These are phyloP conservation scores for Calypte anna DNA, from an alignment of 2,113 vertebrate species.

Conservation along the genomic window DNA sequence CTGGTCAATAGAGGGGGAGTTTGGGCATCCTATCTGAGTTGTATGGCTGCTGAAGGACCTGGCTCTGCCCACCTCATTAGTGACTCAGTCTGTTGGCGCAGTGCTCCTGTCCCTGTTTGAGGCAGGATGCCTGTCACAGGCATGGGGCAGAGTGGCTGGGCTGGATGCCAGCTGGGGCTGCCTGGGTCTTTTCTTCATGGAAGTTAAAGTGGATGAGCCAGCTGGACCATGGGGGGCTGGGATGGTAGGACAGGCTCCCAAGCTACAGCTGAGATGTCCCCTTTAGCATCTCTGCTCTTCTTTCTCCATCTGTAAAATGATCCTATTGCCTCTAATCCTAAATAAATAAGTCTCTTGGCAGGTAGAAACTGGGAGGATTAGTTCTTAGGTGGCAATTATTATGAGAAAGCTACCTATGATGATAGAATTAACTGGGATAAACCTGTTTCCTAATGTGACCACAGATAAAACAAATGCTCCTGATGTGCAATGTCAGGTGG, in stretches of 20 bases:
- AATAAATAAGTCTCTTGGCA: too few species aligned
- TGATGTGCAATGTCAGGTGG: neutral
- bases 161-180: neutral
- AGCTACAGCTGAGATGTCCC: neutral
- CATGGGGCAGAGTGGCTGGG: neutral
- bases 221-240: neutral
- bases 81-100: neutral
- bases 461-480: neutral
- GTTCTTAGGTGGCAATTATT: neutral
- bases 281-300: neutral
- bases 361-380: neutral
- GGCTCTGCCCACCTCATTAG: neutral
- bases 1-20: neutral
- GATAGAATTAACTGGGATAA: neutral
- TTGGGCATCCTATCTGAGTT: rapidly evolving
- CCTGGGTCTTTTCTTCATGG: neutral
- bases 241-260: neutral
- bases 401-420: neutral
- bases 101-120: neutral
- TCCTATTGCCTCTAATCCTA: neutral
- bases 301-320: neutral
- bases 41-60: neutral
- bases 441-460: neutral
- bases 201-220: neutral
- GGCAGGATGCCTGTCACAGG: neutral